A percentile compares a stretch with the other conserved stretches of the same genome.
These are phyloP conservation scores for Abramis brama DNA, from an alignment of 2,113 vertebrate genomes.

Conservation along the genomic window DNA sequence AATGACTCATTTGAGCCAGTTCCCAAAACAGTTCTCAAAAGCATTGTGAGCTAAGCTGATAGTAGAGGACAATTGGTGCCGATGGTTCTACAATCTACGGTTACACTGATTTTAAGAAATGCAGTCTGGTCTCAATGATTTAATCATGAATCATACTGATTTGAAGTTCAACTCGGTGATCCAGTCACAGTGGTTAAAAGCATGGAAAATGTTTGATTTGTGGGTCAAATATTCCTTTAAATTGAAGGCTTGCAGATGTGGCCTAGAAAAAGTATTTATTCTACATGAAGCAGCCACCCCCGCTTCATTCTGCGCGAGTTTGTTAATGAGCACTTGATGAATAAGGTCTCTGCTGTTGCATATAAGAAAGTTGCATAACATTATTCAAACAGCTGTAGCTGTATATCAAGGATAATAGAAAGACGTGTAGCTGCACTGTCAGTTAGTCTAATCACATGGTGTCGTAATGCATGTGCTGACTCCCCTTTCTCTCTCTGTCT, in stretches of 20 bases:
- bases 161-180: background rate
- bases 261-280: background rate
- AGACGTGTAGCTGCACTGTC: background rate
- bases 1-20: background rate
- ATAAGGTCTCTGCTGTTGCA: background rate
- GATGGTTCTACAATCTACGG: too few relatives aligned
- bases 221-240: slow-evolving; percentile 2
- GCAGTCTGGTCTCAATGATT: too few relatives aligned
- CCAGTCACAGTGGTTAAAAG: too few relatives aligned
- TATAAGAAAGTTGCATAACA: background rate
- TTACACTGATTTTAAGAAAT: too few relatives aligned
- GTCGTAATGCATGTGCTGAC: background rate
- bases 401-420: background rate
- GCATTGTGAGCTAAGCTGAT: too few relatives aligned
- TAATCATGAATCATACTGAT: background rate
- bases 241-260: background rate
- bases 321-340: slow-evolving; percentile 9
- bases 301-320: background rate
- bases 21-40: background rate
- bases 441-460: slow-evolving; percentile 6
- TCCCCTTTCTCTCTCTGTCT: background rate
- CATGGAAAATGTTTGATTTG: background rate
- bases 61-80: too few relatives aligned
- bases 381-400: slow-evolving; percentile 3
- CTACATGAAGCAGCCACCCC: background rate